A percentile compares a stretch with the other conserved stretches of the same genome.
Conservation (phyloP, 2,797 vertebrate genomes). For the Poeciliopsis turneri region DNA sequence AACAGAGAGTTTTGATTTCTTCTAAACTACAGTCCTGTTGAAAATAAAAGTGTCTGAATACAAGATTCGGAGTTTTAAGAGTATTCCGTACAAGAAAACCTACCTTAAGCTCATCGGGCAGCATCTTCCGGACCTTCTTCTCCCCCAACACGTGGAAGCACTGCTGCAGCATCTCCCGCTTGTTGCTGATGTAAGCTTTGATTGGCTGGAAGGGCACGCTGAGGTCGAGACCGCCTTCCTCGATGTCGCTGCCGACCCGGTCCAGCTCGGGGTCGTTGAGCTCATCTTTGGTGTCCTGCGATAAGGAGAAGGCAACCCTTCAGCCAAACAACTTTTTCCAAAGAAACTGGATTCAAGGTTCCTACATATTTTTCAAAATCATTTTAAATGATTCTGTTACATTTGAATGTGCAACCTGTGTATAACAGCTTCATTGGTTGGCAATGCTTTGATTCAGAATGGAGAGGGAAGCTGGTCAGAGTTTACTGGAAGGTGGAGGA, state of each 20-base stretch:
- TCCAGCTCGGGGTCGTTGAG: conserved; percentile 80
- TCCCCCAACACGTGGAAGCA: conserved; percentile 92
- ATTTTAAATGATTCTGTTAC: not conserved
- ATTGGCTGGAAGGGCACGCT: conserved; percentile 88
- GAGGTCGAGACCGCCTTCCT: conserved; percentile 94
- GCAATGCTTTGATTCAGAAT: not conserved
- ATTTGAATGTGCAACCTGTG: not conserved
- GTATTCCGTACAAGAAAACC: not conserved
- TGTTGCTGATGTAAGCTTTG: conserved; percentile 88
- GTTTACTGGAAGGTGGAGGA: not conserved
- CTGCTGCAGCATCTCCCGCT: conserved; percentile 93
- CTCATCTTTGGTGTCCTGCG: conserved; percentile 80
- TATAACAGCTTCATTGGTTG: not conserved
- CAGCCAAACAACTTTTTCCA: not conserved
- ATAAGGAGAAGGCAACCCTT: not conserved
- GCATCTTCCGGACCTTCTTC: conserved; percentile 92
- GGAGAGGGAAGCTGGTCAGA: not conserved
- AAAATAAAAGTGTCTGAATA: conserved; percentile 7
- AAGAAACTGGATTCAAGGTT: not conserved
- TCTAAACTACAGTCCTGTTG: conserved; percentile 86
- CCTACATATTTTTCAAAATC: not conserved
- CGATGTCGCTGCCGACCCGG: conserved; percentile 90
- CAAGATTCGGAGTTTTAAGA: not conserved
- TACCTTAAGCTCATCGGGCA: conserved; percentile 96
- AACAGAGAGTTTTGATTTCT: conserved; percentile 92